Base-by-base conservation (phyloP, 2,888 invertebrate genomes). In the Agrotis ipsilon region DNA sequence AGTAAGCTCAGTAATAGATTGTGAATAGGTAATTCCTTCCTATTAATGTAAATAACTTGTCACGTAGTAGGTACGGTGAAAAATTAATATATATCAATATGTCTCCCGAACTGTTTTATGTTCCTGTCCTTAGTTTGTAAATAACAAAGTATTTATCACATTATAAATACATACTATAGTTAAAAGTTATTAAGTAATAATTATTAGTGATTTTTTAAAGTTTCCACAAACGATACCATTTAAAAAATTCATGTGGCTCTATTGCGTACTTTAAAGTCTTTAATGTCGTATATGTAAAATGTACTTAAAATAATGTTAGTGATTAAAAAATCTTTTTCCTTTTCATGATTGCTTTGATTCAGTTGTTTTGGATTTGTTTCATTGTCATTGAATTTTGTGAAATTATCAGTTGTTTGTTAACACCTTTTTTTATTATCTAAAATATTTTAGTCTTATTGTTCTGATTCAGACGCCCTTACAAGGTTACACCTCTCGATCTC, bases 71-170 rank as follows among this genome's bases (percentile, higher is more conserved):
- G 80, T 92, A 91, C 88, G 89, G 89, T 92, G 88, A 92, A 94
- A 93, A 89, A 93, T 93, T 96, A 96, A 95, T 95, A 96, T 96
- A 95, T 95, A 91, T 94, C 92, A 92, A 86, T 91, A 92, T 89
- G 91, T 92, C 93, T 94, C 92, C 92, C 90, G 93, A 95, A 94
- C 95, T 95, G 94, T 94, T 94, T 95, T 96, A 94, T 95, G 96
- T 96, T 96, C 96, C 95, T 96, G 94, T 91, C 89, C 86, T 93
- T 95, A 95, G 94, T 92, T 89, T 95, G 94, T 96, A 95, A 92
- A 95, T 95, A 95, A 92, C 87, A 91, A 93, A 89, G 88, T 93
- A 93, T 92, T 91, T 92, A 92, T 90, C 87, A 81, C 83, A 81
- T 70, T 89, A 88, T 88, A 87, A 88, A 90, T 89, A 88, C 88